These are phyloP conservation scores for Archocentrus centrarchus DNA, from an alignment of 2,113 vertebrate genomes.

Conservation along the genomic window DNA sequence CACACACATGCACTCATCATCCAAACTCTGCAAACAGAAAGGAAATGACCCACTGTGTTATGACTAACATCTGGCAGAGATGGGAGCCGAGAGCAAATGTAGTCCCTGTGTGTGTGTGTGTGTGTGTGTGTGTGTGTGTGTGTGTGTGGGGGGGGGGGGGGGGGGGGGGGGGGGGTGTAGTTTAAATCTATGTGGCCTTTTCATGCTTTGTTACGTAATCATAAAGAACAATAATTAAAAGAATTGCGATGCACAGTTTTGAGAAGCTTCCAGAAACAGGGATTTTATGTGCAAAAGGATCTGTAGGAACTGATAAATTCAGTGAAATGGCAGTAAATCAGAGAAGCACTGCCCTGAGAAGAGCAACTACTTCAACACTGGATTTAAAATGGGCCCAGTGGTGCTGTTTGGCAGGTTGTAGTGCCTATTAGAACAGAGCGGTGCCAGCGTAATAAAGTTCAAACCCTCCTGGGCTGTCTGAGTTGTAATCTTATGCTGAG, in stretches of 20 bases:
- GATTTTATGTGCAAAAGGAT: not conserved
- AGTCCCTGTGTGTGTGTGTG: not conserved
- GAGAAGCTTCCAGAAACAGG: not conserved
- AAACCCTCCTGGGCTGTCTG: slow-evolving; percentile 17
- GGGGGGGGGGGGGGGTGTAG: not conserved
- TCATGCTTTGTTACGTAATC: slow-evolving; percentile 29
- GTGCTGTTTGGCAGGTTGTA: slow-evolving; percentile 3
- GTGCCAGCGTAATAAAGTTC: not conserved
- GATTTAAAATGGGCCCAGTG: slow-evolving; percentile 7
- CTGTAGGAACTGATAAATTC: not conserved
- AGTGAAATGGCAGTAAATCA: not conserved
- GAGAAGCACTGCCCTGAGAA: not conserved
- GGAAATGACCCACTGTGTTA: slow-evolving; percentile 50
- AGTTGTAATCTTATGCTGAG: slow-evolving; percentile 22
- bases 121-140: too few species aligned
- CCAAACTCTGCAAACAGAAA: slow-evolving; percentile 8
- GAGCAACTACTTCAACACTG: not conserved
- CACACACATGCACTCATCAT: slow-evolving; percentile 2
- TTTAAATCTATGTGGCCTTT: slow-evolving; percentile 43
- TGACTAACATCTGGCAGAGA: slow-evolving; percentile 68
- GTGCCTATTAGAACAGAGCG: slow-evolving; percentile 28
- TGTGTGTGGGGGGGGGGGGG: not conserved
- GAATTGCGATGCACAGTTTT: slow-evolving; percentile 2
- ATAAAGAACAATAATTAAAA: not conserved
- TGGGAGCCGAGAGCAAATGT: slow-evolving; percentile 23